Evolutionary conservation across 2,113 vertebrate genomes (phyloP).

Genomic region (Xyliphius kryptos): DNA sequence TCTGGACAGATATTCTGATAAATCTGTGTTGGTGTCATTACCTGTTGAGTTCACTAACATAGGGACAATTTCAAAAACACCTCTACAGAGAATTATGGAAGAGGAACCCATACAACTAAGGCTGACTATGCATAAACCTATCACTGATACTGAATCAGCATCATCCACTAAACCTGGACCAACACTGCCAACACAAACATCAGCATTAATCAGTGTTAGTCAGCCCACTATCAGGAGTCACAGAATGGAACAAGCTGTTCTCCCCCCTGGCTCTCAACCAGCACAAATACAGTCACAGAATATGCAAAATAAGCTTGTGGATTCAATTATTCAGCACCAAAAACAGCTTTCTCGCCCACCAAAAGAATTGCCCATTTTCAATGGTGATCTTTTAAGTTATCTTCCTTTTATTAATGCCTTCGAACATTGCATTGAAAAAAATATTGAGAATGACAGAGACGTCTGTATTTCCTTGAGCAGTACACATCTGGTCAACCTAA

Average conservation of each 20-base stretch:
- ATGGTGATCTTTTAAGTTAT: neutral
- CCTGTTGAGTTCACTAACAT: neutral
- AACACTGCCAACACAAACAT: neutral
- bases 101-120: neutral
- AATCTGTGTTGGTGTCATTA: neutral
- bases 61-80: neutral
- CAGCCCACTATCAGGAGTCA: neutral
- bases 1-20: neutral
- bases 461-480: neutral
- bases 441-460: neutral
- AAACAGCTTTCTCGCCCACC: neutral
- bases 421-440: neutral
- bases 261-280: neutral
- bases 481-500: neutral
- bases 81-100: neutral
- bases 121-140: neutral
- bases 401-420: neutral
- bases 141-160: neutral
- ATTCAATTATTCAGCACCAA: neutral
- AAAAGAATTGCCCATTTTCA: neutral
- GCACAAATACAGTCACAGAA: neutral
- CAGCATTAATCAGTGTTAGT: neutral
- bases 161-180: neutral
- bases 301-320: neutral
- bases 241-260: neutral